phyloP scores from a whole-genome alignment of 2,888 invertebrate genomes.

The Steinernema scapterisci region DNA sequence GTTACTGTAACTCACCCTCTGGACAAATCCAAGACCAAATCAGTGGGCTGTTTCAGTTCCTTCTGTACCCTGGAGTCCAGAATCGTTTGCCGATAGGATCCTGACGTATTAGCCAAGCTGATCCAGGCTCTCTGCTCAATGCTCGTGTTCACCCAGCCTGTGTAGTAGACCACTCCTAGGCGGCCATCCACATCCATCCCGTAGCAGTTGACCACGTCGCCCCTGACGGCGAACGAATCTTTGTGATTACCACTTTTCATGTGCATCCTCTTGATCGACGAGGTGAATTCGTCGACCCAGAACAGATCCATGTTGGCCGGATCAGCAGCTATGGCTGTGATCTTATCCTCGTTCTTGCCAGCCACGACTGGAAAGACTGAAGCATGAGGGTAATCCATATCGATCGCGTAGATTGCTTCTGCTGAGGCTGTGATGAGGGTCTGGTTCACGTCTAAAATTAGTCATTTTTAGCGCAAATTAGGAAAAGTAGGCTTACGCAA shows the following conservation, averaged over 20 bases:
- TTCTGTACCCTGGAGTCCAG: not conserved
- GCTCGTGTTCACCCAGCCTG: conserved; percentile 71
- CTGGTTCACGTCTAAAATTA: conserved; percentile 40
- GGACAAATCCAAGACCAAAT: conserved; percentile 34
- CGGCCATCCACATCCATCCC: conserved; percentile 85
- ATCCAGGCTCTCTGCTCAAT: conserved; percentile 36
- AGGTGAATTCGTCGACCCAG: conserved; percentile 76
- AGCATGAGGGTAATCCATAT: conserved; percentile 78
- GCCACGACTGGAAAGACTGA: conserved; percentile 82
- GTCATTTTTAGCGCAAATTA: not conserved
- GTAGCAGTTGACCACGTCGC: conserved; percentile 52
- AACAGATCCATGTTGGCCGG: conserved; percentile 76
- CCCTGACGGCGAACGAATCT: conserved; percentile 33
- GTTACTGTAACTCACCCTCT: conserved; percentile 16
- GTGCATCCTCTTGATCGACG: conserved; percentile 31
- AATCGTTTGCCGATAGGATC: conserved; percentile 32
- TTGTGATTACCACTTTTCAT: conserved; percentile 26
- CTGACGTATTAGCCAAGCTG: conserved; percentile 36
- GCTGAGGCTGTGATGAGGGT: conserved; percentile 48
- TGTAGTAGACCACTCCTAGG: conserved; percentile 78
- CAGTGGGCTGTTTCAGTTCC: conserved; percentile 36
- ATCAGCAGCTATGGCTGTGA: conserved; percentile 77
- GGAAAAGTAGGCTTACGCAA: not conserved
- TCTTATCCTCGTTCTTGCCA: conserved; percentile 73
- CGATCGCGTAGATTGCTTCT: conserved; percentile 78